Conservation (phyloP, 2,888 invertebrate species). For the Petrophora chlorosata region DNA sequence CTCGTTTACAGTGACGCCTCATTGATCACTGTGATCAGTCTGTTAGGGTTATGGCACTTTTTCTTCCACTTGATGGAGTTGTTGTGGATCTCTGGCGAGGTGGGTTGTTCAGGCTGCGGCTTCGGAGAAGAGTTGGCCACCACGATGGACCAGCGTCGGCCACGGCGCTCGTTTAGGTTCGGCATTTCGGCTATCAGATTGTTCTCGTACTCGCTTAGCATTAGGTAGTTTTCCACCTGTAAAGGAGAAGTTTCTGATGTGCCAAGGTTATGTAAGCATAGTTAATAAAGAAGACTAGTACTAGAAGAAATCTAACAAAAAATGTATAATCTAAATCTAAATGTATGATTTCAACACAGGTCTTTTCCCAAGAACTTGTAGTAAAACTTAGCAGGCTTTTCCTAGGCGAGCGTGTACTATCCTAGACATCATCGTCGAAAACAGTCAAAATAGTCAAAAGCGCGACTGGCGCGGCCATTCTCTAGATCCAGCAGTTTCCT, state of each 20-base stretch:
- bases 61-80: constrained; percentile 75
- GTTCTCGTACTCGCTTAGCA: constrained; percentile 94
- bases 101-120: constrained; percentile 59
- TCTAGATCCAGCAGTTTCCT: no score
- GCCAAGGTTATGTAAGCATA: no score
- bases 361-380: no score
- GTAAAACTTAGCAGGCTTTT: no score
- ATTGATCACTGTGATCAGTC: constrained; percentile 91
- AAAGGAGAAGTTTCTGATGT: constrained; percentile 6
- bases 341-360: no score
- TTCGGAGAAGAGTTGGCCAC: constrained; percentile 66
- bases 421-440: no score
- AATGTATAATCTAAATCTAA: no score
- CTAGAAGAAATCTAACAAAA: no score
- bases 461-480: no score
- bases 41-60: constrained; percentile 82
- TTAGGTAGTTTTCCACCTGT: constrained; percentile 91
- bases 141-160: constrained; percentile 89
- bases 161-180: constrained; percentile 88
- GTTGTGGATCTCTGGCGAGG: constrained; percentile 67
- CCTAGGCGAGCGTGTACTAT: no score
- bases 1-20: constrained; percentile 85
- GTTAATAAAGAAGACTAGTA: no score
- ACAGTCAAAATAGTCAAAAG: no score
- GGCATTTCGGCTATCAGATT: constrained; percentile 92